Base-by-base conservation (phyloP, 2,113 vertebrate species). In the Rhodinocichla rosea region DNA sequence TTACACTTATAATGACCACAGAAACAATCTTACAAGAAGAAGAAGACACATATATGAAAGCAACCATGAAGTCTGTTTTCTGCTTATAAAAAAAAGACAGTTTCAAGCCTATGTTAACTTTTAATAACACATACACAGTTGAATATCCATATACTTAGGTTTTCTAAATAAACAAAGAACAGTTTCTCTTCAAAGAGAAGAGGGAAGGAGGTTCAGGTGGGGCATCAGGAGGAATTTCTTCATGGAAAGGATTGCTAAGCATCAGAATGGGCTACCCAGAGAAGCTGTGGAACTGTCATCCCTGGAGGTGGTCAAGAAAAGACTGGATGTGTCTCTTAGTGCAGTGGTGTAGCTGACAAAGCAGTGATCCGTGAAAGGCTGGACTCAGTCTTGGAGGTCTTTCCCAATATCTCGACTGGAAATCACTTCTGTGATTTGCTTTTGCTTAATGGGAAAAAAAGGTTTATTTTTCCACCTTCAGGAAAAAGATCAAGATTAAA, bases 351-450 rank as follows among this genome's bases (percentile, higher is more conserved):
- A 47, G 24, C 28, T 60, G 37, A 75, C 33, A 67, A 45, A 14
- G 45, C 4, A 15, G 9, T 2, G 1, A 67, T 14, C 1, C 0
- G 3, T 19, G 21, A 80, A 40, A 71, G 21, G 26, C 8, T 49
- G 6, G 8, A 71, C 30, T 35, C 21, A 21, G 3, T 19, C 37
- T 16, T 44, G 22, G 32, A n/a, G 9, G 9, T 56, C 21, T 50
- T 49, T 74, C 65, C 32, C 23, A 59, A 9, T 11, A 53, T 53
- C 28, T 11, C 30, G 50, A 30, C 5, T 30, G 10, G 50, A 53
- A 30, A 53, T 30, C 50, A 53, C 50, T 30, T 53, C 16, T 11
- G 56, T 9, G n/a, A 57, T 40, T 77, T 69, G 14, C 12, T 50
- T 87, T 35, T 44, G 7, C 39, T 83, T 39, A 80, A 63, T 9